These are phyloP conservation scores for Tragelaphus oryx DNA, from an alignment of 2,797 vertebrate genomes.

Conservation along the genomic window DNA sequence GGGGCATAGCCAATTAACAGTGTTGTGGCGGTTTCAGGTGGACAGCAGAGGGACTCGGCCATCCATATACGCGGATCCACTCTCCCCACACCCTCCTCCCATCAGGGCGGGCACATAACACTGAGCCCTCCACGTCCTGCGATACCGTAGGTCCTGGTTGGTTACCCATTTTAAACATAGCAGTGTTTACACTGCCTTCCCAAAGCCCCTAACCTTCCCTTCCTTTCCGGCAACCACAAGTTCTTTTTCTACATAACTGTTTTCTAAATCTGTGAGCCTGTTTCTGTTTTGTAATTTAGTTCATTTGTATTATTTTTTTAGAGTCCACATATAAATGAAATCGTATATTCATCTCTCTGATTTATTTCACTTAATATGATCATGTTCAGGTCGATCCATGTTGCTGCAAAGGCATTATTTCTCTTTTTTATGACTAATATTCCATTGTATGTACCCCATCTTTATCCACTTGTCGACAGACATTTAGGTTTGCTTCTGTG, in stretches of 20 bases:
- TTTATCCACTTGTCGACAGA: neutral
- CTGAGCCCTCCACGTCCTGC: neutral
- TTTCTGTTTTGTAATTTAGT: neutral
- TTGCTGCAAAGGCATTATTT: neutral
- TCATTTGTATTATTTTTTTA: neutral
- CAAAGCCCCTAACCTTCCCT: neutral
- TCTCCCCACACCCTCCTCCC: neutral
- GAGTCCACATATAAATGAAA: neutral
- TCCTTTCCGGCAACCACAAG: neutral
- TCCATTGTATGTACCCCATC: neutral
- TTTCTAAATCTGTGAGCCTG: neutral
- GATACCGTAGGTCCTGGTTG: neutral
- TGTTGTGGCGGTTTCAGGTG: neutral
- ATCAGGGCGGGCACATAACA: neutral
- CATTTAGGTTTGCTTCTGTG: neutral
- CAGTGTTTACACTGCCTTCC: neutral
- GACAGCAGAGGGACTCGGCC: neutral
- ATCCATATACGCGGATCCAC: neutral
- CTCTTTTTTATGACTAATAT: neutral
- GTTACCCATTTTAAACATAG: neutral
- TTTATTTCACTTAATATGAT: neutral
- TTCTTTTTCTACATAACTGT: neutral
- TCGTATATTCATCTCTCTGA: neutral
- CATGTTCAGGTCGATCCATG: neutral
- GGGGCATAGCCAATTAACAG: neutral